phyloP scores from a whole-genome alignment of 1,140 invertebrate genomes.

The Oryzaephilus surinamensis region DNA sequence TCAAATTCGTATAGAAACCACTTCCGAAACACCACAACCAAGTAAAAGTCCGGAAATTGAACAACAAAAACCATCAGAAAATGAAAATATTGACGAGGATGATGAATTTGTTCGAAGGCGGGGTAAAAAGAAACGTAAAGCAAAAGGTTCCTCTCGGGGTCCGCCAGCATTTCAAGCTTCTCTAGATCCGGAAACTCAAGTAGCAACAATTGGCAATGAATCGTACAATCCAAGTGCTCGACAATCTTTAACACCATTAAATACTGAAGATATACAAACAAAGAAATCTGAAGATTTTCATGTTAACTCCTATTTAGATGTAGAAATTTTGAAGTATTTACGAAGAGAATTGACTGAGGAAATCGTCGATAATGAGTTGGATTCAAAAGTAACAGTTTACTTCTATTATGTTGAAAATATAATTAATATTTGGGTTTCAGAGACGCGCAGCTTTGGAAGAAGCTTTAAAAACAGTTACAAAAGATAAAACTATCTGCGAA shows the following conservation, averaged over 20 bases:
- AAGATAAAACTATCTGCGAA: slow-evolving; percentile 77
- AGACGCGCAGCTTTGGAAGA: slow-evolving; percentile 51
- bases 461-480: slow-evolving; percentile 43
- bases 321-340: slow-evolving; percentile 52
- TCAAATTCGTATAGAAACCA: slow-evolving; percentile 22
- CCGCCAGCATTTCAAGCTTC: slow-evolving; percentile 39
- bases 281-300: slow-evolving; percentile 12
- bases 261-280: slow-evolving; percentile 13
- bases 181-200: slow-evolving; percentile 49
- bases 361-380: slow-evolving; percentile 57
- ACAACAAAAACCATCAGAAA: slow-evolving; percentile 9
- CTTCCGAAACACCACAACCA: no score
- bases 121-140: slow-evolving; percentile 36
- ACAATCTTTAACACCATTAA: slow-evolving; percentile 37
- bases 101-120: slow-evolving; percentile 35
- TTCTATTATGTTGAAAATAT: no score
- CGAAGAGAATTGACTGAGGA: slow-evolving; percentile 54
- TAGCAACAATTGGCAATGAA: slow-evolving; percentile 44
- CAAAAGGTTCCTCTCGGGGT: slow-evolving; percentile 41
- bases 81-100: slow-evolving; percentile 24
- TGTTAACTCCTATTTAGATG: slow-evolving; percentile 39
- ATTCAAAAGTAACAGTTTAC: slow-evolving; percentile 43
- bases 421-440: no score
- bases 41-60: no score
- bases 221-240: slow-evolving; percentile 45